These are phyloP conservation scores for Eurois occulta DNA, from an alignment of 2,888 invertebrate genomes.

Conservation along the genomic window DNA sequence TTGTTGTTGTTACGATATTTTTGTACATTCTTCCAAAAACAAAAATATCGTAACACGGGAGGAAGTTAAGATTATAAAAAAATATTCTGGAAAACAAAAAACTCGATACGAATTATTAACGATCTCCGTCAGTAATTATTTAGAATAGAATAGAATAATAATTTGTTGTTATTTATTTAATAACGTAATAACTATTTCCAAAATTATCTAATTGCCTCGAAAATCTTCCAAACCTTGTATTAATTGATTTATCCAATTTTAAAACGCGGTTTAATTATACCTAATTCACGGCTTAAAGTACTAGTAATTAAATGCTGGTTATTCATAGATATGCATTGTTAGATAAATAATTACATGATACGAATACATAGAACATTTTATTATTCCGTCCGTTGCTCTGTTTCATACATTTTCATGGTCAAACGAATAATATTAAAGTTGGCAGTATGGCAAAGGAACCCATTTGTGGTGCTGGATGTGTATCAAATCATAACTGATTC, in stretches of 20 bases:
- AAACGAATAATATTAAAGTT: neutral
- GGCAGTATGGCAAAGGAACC: neutral
- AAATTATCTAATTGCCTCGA: slow-evolving; percentile 17
- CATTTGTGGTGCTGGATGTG: neutral
- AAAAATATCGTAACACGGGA: neutral
- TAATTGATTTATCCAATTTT: slow-evolving; percentile 12
- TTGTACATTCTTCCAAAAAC: neutral
- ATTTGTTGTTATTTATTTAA: neutral
- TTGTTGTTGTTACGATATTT: too few species aligned
- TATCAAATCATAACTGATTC: neutral
- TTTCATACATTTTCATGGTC: slow-evolving; percentile 8
- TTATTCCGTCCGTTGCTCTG: slow-evolving; percentile 1
- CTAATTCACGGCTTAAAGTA: neutral
- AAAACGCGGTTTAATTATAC: neutral
- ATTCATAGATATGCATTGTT: neutral
- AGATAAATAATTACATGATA: slow-evolving; percentile 9
- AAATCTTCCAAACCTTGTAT: slow-evolving; percentile 30
- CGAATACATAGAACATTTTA: neutral
- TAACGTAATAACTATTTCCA: slow-evolving; percentile 12
- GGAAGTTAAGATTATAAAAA: neutral
- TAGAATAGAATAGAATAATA: neutral
- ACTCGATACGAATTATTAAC: neutral
- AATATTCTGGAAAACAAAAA: neutral
- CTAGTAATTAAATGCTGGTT: neutral
- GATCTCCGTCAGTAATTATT: neutral